Evolutionary conservation across 2,113 vertebrate species (phyloP), one percentile per base, ranked within the genome.

Genomic region (Cephalopholis sonnerati): DNA sequence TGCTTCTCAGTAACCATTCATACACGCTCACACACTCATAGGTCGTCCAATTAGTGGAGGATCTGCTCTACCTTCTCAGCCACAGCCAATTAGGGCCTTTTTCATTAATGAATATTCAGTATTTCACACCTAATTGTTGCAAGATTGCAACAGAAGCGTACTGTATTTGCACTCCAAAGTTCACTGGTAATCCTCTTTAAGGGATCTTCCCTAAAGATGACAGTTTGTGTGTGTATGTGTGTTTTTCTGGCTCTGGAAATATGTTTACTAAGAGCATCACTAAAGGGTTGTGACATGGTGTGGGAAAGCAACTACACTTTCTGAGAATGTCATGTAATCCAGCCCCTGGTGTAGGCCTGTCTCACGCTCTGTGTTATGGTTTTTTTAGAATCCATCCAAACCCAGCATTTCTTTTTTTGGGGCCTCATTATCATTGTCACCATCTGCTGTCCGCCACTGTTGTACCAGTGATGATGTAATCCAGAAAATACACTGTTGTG

Each of bases 241-340:
- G 64, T 81, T 50, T 36, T 36, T 36, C 32, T 36, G 32, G 11
- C 7, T 66, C 29, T 72, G 68, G n/a, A 10, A 29, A n/a, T 16
- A 20, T 74, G 58, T 71, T 84, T 58, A 73, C 72, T n/a, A 57
- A 54, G 27, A 54, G 77, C 50, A 1, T 77, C 61, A 12, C 65
- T 81, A 77, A 77, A 82, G 74, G 66, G 58, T 82, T 87, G 63
- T 86, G 90, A 76, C 85, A 78, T 63, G 10, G 25, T 70, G 84
- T 91, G 92, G 84, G 75, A 87, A 79, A 54, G 70, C 55, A 11
- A 48, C 15, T 58, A 29, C 55, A n/a, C 48, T 77, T 74, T 82
- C 29, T 17, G 62, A 88, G 82, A 83, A 54, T 59, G 64, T 71
- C 46, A 70, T 67, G 41, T 67, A 78, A 88, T 85, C 83, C 79